phyloP scores from a whole-genome alignment of 1,140 invertebrate species.

The Mesaphorura yosii region DNA sequence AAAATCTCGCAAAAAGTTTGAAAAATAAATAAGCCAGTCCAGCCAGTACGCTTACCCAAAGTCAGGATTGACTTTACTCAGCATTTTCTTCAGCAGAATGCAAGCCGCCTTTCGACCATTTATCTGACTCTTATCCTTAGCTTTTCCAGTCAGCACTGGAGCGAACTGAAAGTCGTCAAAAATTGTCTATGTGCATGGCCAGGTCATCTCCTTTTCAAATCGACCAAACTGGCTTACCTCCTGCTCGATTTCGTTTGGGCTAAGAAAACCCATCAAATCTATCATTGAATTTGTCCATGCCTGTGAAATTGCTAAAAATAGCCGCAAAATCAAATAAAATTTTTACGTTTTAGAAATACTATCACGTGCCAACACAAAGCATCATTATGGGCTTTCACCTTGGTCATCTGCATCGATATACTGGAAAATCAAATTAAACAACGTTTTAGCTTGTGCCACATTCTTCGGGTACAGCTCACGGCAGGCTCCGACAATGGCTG shows the following conservation, averaged over 20 bases:
- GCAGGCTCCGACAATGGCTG: not conserved
- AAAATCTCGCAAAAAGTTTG: too few relatives aligned
- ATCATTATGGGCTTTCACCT: too few relatives aligned
- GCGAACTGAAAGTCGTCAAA: not conserved
- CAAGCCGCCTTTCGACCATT: not conserved
- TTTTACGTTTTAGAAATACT: not conserved
- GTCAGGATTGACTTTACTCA: not conserved
- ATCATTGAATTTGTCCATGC: slow-evolving; percentile 1
- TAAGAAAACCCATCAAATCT: not conserved
- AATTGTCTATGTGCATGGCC: not conserved
- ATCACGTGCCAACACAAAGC: not conserved
- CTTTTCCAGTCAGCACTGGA: not conserved
- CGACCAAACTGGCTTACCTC: too few relatives aligned
- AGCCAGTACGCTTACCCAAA: too few relatives aligned
- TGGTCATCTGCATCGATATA: too few relatives aligned
- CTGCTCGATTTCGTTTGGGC: slow-evolving; percentile 6
- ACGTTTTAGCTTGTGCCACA: too few relatives aligned
- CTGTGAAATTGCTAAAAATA: not conserved
- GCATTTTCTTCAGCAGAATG: not conserved
- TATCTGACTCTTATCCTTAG: not conserved
- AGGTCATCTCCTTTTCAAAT: not conserved
- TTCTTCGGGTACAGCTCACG: not conserved
- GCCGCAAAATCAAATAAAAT: not conserved
- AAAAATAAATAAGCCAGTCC: too few relatives aligned
- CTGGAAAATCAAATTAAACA: too few relatives aligned